phyloP scores from a whole-genome alignment of 2,888 invertebrate species.

The Apocheima hispidaria region DNA sequence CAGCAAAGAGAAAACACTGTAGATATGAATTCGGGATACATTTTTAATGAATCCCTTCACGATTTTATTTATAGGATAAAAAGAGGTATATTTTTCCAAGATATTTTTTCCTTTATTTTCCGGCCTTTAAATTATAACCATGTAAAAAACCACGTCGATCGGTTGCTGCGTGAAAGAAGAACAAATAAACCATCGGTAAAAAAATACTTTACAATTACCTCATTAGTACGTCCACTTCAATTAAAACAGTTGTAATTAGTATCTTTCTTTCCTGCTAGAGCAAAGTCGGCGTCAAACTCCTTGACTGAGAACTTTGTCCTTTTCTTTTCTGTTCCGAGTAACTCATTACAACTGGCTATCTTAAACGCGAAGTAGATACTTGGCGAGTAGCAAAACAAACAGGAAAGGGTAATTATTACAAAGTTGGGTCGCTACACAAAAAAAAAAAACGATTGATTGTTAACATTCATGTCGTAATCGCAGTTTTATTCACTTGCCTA shows the following conservation, averaged over 20 bases:
- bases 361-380: conserved; percentile 7
- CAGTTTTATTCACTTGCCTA: not conserved
- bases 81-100: too few relatives aligned
- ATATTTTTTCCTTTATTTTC: too few relatives aligned
- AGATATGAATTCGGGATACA: too few relatives aligned
- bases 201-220: not conserved
- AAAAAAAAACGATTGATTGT: not conserved
- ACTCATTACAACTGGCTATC: conserved; percentile 11
- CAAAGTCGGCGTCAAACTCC: conserved; percentile 13
- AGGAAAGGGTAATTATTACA: not conserved
- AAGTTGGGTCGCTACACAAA: not conserved
- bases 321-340: conserved; percentile 16
- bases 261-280: conserved; percentile 2
- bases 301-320: conserved; percentile 12
- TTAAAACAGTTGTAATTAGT: conserved; percentile 14
- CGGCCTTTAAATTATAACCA: too few relatives aligned
- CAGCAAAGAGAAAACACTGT: too few relatives aligned
- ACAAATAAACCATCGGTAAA: too few relatives aligned
- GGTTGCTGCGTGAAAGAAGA: too few relatives aligned
- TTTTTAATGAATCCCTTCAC: too few relatives aligned
- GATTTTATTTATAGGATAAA: too few relatives aligned
- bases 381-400: not conserved
- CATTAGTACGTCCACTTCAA: not conserved
- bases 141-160: too few relatives aligned
- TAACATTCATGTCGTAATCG: not conserved